Evolutionary conservation across 2,888 invertebrate genomes (phyloP), one percentile per base, ranked within the genome.

Genomic region (Eupsilia transversa): DNA sequence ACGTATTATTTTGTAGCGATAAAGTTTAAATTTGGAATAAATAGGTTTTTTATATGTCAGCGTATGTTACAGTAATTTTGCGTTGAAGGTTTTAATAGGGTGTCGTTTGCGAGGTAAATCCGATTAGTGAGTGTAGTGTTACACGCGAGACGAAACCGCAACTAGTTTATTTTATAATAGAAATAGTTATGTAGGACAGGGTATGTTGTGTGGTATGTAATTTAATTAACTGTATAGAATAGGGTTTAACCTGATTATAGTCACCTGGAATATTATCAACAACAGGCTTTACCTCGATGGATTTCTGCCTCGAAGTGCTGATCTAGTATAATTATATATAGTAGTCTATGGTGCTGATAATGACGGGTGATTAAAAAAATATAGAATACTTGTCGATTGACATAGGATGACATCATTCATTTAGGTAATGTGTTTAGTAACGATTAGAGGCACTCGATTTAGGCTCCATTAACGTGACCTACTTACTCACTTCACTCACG

Each of bases 41-140:
- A 71, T 68, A 67, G 43, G 56, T 79, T 87, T 86, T 74, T 80
- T 83, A 49, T 35, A 79, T 30, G 63, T 20, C 68, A 80, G 82
- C 79, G 79, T 81, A 41, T 80, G 86, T 84, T 81, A 82, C 72
- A 74, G 71, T 84, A 72, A 82, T 80, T 84, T 87, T 73, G 80
- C 84, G 72, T 85, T 82, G 85, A 80, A 82, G 75, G 79, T 84
- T 85, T 88, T 89, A 88, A 89, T 87, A 86, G 88, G 90, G 91
- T 91, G 90, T 91, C 89, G 84, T 88, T 90, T 86, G 77, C 86
- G 79, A 64, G 77, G 86, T 86, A 86, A 90, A 92, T 89, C 87
- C 86, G 90, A 91, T 92, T 91, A 91, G 75, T 23, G 74, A 82
- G 88, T 85, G 77, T 90, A 86, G 72, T 74, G 83, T 90, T 88